phyloP scores from a whole-genome alignment of 2,888 invertebrate genomes.

The Pachliopta kotzebuea region DNA sequence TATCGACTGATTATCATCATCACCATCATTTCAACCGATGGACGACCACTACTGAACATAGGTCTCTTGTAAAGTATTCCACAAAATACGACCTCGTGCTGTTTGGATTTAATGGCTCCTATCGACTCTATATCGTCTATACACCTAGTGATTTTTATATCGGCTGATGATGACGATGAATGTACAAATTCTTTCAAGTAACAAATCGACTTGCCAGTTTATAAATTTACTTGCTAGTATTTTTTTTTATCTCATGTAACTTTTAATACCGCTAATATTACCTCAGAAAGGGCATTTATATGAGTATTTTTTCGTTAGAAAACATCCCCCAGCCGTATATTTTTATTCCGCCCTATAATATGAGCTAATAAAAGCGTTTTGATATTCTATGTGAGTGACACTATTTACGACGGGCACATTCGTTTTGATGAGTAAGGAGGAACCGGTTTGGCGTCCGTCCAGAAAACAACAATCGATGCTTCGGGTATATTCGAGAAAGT shows the following conservation, averaged over 20 bases:
- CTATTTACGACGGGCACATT: slow-evolving; percentile 44
- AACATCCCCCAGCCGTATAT: slow-evolving; percentile 4
- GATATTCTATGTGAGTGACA: slow-evolving; percentile 38
- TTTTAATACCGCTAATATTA: neutral
- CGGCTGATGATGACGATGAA: too few relatives aligned
- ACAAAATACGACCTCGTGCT: too few relatives aligned
- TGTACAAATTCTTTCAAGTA: too few relatives aligned
- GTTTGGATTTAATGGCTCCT: too few relatives aligned
- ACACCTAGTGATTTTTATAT: too few relatives aligned
- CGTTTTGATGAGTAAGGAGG: slow-evolving; percentile 50
- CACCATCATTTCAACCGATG: too few relatives aligned
- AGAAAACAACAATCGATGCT: slow-evolving; percentile 52
- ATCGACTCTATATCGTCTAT: too few relatives aligned
- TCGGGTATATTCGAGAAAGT: slow-evolving; percentile 27
- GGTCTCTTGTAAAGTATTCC: too few relatives aligned
- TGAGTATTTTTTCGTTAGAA: neutral
- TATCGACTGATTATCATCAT: too few relatives aligned
- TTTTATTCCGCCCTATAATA: slow-evolving; percentile 24
- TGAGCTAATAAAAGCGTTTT: slow-evolving; percentile 28
- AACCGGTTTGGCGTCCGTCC: slow-evolving; percentile 49
- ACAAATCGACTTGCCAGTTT: too few relatives aligned
- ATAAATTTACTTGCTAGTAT: too few relatives aligned
- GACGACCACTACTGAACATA: too few relatives aligned
- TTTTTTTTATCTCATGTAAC: neutral
- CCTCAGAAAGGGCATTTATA: neutral